These are phyloP conservation scores for Loris lydekkerianus DNA, from an alignment of 2,797 vertebrate species.

Conservation along the genomic window DNA sequence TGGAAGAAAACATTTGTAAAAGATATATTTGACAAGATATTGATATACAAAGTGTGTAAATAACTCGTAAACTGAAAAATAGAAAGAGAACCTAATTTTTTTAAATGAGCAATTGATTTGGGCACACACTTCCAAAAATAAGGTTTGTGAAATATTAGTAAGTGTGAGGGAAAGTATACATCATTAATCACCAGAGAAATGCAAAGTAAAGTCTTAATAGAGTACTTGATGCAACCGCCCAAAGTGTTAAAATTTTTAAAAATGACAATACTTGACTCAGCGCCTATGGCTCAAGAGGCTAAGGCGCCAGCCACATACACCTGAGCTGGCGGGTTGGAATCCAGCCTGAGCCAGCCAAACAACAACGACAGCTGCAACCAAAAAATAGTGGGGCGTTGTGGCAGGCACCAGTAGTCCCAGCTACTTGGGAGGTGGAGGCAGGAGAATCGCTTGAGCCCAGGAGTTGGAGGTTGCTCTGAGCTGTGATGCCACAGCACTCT, in stretches of 20 bases:
- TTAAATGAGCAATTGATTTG: not conserved
- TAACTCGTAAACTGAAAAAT: constrained; percentile 26
- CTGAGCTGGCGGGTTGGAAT: no score
- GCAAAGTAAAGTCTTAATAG: constrained; percentile 40
- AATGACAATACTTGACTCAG: not conserved
- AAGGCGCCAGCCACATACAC: no score
- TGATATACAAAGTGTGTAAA: not conserved
- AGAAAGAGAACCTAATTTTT: not conserved
- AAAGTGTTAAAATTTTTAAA: not conserved
- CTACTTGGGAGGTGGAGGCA: no score
- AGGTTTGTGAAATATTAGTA: not conserved
- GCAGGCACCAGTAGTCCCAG: no score
- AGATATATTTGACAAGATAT: constrained; percentile 39
- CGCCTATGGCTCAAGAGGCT: no score
- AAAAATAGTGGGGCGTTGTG: no score
- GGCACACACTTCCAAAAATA: not conserved
- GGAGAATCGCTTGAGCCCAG: no score
- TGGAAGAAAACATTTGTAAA: constrained; percentile 42
- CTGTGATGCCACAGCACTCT: no score
- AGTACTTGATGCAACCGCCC: not conserved
- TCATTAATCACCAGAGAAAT: not conserved
- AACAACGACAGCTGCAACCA: no score
- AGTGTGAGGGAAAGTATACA: not conserved
- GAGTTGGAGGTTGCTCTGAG: no score
- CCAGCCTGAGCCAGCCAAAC: no score